phyloP scores from a whole-genome alignment of 1,140 invertebrate genomes.

The Tigriopus japonicus region DNA sequence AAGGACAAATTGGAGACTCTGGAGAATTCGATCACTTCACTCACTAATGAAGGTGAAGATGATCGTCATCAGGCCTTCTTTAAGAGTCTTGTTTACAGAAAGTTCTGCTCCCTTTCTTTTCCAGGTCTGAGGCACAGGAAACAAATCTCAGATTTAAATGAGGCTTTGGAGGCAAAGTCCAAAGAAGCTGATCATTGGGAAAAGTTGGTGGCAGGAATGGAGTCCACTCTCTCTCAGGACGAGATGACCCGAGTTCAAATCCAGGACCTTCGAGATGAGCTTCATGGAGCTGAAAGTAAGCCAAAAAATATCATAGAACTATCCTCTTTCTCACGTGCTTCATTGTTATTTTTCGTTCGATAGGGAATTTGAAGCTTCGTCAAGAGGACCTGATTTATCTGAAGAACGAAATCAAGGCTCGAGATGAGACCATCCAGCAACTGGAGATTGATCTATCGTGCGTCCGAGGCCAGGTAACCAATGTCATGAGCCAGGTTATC shows the following conservation, averaged over 20 bases:
- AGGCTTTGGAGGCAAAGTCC: not conserved
- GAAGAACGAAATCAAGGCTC: not conserved
- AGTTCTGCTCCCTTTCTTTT: too few relatives aligned
- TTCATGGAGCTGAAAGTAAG: not conserved
- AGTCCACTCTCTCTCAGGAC: not conserved
- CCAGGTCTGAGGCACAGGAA: not conserved
- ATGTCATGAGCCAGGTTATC: too few relatives aligned
- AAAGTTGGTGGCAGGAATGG: slow-evolving; percentile 4
- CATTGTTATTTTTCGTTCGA: too few relatives aligned
- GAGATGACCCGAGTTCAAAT: slow-evolving; percentile 4
- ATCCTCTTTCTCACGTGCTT: too few relatives aligned
- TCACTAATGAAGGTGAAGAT: not conserved
- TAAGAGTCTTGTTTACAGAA: too few relatives aligned
- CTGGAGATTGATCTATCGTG: slow-evolving; percentile 1
- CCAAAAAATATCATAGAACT: too few relatives aligned
- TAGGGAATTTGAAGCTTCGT: not conserved
- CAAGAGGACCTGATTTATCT: not conserved
- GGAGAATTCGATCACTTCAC: not conserved
- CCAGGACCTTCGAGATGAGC: not conserved
- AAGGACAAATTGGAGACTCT: not conserved
- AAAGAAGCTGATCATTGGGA: not conserved
- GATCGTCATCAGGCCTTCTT: too few relatives aligned
- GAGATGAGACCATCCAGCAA: slow-evolving; percentile 2
- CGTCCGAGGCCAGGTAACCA: not conserved
- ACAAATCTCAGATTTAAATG: not conserved